Evolutionary conservation across 2,888 invertebrate genomes (phyloP), one percentile per base, ranked within the genome.

Genomic region (Eumerus sabulonum): DNA sequence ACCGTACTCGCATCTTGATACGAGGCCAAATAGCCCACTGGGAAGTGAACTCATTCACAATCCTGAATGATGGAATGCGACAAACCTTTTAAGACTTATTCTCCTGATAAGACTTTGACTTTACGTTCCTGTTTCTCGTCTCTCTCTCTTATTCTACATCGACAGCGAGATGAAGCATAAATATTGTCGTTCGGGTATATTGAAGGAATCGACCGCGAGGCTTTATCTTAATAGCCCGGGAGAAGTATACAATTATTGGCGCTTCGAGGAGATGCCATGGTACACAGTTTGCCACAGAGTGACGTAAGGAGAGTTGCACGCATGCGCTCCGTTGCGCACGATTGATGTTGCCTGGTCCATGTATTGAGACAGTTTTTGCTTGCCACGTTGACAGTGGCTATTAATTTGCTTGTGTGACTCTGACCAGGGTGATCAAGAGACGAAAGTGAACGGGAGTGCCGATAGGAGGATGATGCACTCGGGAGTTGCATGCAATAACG

Each of bases 241-340:
- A 84, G 83, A 83, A 84, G 82, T 27, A n/a, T 82, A 84, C 84
- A 84, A 85, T 84, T 84, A 84, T 85, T 85, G 84, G 85, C 85
- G 85, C 85, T 85, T 85, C 83, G 57, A 36, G 76, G 59, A 59
- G 54, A 63, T 64, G 54, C 16, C 17, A 5, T 27, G 13, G 45
- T 17, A 18, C n/a, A 36, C 14, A 14, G 35, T 13, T 7, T 27
- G 27, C n/a, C 36, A 36, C 53, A 62, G 60, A 51, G 14, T 35
- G 51, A 27, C 27, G 27, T 27, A 7, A 27, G 7, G 27, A 2
- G 27, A 27, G 27, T 27, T 27, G 27, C 27, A 27, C 27, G 27
- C 27, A 27, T 27, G 27, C 27, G 27, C 27, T 27, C 27, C 7
- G 27, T 27, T 51, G 59, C 60, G 44, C 66, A 62, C 60, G 50